Percentiles rank a stretch among this genome's conserved stretches.
Evolutionary conservation across 2,888 invertebrate species (phyloP).

Genomic region (Xestia ashworthii): DNA sequence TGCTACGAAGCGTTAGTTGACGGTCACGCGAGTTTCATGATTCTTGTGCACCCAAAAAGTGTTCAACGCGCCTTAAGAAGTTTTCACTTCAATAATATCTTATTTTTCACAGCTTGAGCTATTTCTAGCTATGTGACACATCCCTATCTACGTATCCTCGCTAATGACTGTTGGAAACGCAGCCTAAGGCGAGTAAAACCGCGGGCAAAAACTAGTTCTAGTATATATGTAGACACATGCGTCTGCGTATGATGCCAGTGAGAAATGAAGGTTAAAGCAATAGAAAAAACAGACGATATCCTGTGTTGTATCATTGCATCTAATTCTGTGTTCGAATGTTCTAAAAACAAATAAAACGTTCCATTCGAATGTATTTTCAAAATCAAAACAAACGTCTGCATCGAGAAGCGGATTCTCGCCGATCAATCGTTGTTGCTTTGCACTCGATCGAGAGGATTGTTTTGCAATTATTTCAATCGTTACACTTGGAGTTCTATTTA

Average conservation of each 20-base stretch:
- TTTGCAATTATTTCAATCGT: background rate
- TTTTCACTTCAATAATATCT: too few species aligned
- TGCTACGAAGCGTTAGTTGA: too few species aligned
- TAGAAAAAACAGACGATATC: conserved; percentile 43
- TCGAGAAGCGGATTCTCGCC: background rate
- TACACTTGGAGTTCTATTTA: background rate
- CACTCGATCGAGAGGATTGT: background rate
- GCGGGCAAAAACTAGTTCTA: background rate
- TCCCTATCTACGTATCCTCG: too few species aligned
- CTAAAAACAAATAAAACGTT: conserved; percentile 27
- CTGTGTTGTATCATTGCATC: conserved; percentile 35
- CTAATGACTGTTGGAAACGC: too few species aligned
- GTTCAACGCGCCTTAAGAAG: too few species aligned
- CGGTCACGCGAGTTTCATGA: too few species aligned
- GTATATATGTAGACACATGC: conserved; percentile 3
- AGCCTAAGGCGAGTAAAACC: background rate
- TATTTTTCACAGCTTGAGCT: too few species aligned
- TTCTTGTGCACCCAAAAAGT: too few species aligned
- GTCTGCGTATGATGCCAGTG: conserved; percentile 30
- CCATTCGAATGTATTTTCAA: conserved; percentile 19
- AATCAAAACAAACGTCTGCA: background rate
- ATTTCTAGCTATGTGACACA: too few species aligned
- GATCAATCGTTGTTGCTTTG: too few species aligned
- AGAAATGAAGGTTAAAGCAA: conserved; percentile 53
- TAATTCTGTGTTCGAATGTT: conserved; percentile 26